Evolutionary conservation across 2,113 vertebrate genomes (phyloP), one percentile per base, ranked within the genome.

Genomic region (Eublepharis macularius): DNA sequence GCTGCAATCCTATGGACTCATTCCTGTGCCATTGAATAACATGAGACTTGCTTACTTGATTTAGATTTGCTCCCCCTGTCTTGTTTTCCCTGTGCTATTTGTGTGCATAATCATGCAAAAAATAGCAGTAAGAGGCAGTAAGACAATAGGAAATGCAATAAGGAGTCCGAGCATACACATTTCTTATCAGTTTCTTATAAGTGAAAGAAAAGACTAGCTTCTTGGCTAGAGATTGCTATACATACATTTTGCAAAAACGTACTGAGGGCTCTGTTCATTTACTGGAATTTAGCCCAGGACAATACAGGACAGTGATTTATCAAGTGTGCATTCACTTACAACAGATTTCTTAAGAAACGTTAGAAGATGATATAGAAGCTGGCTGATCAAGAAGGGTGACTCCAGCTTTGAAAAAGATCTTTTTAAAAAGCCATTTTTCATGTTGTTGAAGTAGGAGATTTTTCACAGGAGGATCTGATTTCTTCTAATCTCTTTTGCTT

Each of bases 401-500:
- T 91, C 76, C 82, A 69, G 88, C 79, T 90, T 91, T 92, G 90
- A 85, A 83, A 83, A 89, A 93, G 21, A 65, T 91, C 77, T 66
- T 87, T 91, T 92, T 85, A 90, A 94, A 82, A 90, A 81, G 88
- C 34, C 4, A 3, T 87, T 88, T 95, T 93, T 10, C 72, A 89
- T 90, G 87, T 92, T 91, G 91, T 90, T 93, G 76, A 89, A 82
- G 65, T 49, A 32, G 54, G 41, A 54, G 34, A 29, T 66, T 92
- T 95, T 96, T 96, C 96, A 91, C 96, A 96, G 94, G 95, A 90
- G 95, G 92, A 96, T 97, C 94, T 93, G 16, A 85, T 97, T 96
- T 96, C 95, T 90, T 92, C 90, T 94, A 93, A 93, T 95, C 94
- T 94, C 89, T 89, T 87, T 87, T 92, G 45, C 85, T 91, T 93